Percentiles rank a stretch among this genome's conserved stretches.
phyloP scores from a whole-genome alignment of 1,140 invertebrate species.

The Alviniconcha marisindica region DNA sequence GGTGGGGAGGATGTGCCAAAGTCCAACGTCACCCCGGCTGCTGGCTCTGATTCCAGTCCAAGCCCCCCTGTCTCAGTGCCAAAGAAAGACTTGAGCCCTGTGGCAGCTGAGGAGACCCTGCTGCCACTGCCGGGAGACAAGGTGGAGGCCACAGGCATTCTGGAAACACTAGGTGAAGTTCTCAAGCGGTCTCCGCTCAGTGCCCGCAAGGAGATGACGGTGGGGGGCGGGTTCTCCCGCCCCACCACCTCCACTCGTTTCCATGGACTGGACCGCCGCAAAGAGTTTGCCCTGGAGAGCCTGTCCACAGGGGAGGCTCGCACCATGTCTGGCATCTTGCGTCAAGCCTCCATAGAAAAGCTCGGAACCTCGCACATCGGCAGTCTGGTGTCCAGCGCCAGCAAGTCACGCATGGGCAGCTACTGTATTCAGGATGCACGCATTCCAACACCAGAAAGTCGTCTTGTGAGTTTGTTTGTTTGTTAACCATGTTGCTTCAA shows the following conservation, averaged over 20 bases:
- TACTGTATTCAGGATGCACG: conserved; percentile 63
- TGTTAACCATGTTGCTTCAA: conserved; percentile 14
- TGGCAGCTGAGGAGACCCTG: neutral
- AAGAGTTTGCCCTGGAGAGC: conserved; percentile 73
- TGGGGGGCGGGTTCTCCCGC: conserved; percentile 61
- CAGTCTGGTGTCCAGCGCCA: conserved; percentile 67
- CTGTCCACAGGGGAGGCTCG: conserved; percentile 70
- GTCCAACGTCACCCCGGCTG: neutral
- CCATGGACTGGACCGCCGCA: conserved; percentile 63
- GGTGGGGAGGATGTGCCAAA: conserved; percentile 11
- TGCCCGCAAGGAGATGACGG: conserved; percentile 61
- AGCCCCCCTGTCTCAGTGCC: conserved; percentile 12
- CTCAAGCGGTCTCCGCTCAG: conserved; percentile 60
- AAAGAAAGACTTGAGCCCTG: conserved; percentile 3
- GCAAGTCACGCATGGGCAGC: conserved; percentile 66
- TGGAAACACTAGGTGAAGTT: conserved; percentile 58
- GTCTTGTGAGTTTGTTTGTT: conserved; percentile 69
- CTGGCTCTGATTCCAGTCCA: neutral
- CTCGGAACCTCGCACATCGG: conserved; percentile 72
- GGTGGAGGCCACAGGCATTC: conserved; percentile 29
- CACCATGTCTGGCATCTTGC: conserved; percentile 72
- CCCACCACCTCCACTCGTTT: conserved; percentile 65
- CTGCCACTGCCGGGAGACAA: neutral
- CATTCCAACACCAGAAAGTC: conserved; percentile 70
- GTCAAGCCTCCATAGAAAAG: conserved; percentile 73